Base-by-base conservation (phyloP, 2,113 vertebrate genomes). In the Pangasianodon gigas region DNA sequence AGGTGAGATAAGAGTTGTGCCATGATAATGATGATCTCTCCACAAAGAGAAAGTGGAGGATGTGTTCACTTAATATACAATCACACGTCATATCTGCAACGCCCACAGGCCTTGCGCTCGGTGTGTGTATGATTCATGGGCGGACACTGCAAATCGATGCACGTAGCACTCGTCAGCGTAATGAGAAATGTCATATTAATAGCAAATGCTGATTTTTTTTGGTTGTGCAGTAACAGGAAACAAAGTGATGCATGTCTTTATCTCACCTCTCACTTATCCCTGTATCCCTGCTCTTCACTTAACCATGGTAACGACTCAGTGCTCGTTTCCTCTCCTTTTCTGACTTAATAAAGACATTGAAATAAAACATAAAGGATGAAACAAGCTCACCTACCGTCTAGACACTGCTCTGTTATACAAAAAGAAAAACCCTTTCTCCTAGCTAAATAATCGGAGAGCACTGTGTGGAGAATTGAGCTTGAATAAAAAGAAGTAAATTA, bases 11-110 rank as follows among this genome's bases (percentile, higher is more conserved):
- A 18, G 87, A 71, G 37, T 74, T 60, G 54, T 18, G 13, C 81
- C 10, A 56, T 71, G 81, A 65, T 56, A 48, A 80, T 65, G 32
- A 52, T n/a, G n/a, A 85, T 14, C 56, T 79, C 46, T 48, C 58
- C 46, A 52, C 44, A 69, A 86, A 86, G 56, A 48, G 26, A 81
- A n/a, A 60, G 58, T 65, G 48, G 74, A 90, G 84, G 84, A 80
- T 46, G 84, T 29, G 65, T 56, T 81, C 48, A 52, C 84, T 81
- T 80, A 80, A 62, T 75, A 82, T 81, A 86, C 62, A 81, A 86
- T 58, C 84, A 29, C 84, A 69, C 84, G 89, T 90, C 89, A 90
- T 86, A 90, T 81, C 58, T 81, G 89, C 84, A 86, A 86, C 74
- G 89, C 89, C 89, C 44, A 90, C 89, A 90, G 74, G 5, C 51